Conservation (phyloP, 2,888 invertebrate species). For the Chrysopilus asiliformis region DNA sequence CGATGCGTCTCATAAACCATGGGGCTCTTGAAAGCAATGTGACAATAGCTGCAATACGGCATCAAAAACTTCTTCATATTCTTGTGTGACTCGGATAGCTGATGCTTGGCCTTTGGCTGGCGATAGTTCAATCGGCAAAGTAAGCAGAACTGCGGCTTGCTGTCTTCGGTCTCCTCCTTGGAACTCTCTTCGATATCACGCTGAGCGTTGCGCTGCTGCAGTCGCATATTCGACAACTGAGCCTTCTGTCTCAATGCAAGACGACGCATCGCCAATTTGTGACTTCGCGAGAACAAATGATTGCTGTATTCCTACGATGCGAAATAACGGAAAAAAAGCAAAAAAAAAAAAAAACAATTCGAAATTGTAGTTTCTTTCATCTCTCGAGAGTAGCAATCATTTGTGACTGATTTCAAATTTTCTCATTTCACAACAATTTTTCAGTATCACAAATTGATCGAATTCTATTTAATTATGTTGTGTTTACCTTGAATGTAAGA, state of each 20-base stretch:
- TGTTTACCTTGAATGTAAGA: slow-evolving; percentile 53
- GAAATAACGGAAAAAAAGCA: too few species aligned
- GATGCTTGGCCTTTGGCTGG: slow-evolving; percentile 63
- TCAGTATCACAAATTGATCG: too few species aligned
- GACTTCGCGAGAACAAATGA: slow-evolving; percentile 57
- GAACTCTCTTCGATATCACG: slow-evolving; percentile 60
- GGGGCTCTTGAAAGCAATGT: slow-evolving; percentile 64
- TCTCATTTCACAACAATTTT: too few species aligned
- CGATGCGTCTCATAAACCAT: slow-evolving; percentile 77
- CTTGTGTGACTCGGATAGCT: slow-evolving; percentile 64
- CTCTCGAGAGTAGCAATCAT: too few species aligned
- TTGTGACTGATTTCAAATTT: too few species aligned
- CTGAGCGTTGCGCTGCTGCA: slow-evolving; percentile 66
- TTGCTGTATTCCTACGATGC: slow-evolving; percentile 60
- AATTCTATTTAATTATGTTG: neutral
- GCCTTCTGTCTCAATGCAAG: slow-evolving; percentile 62
- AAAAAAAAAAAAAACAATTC: too few species aligned
- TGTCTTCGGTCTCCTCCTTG: slow-evolving; percentile 44
- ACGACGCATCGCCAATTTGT: slow-evolving; percentile 58
- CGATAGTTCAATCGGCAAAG: slow-evolving; percentile 64
- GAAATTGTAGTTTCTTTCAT: too few species aligned
- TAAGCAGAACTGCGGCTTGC: slow-evolving; percentile 55
- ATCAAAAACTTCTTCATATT: slow-evolving; percentile 74
- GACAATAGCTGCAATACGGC: slow-evolving; percentile 68
- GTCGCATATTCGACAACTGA: slow-evolving; percentile 61